phyloP scores from a whole-genome alignment of 2,888 invertebrate species.

The Laspeyria flexula region DNA sequence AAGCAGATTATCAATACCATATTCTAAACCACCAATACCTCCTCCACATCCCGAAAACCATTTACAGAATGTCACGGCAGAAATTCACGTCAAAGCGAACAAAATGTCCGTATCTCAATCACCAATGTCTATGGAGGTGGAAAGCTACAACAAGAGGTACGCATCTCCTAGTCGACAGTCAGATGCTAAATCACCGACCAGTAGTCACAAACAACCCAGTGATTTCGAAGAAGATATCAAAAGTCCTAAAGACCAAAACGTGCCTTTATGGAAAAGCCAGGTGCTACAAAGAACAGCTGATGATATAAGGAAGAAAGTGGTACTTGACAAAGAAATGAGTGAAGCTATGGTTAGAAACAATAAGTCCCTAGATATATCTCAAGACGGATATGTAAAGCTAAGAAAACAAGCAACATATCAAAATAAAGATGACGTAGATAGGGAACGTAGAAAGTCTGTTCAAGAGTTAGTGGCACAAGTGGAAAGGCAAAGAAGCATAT shows the following conservation, averaged over 20 bases:
- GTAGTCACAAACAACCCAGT: conserved; percentile 52
- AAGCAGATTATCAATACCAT: conserved; percentile 64
- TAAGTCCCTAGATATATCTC: conserved; percentile 77
- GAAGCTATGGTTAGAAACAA: conserved; percentile 62
- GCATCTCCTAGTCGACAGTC: conserved; percentile 69
- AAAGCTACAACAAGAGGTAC: conserved; percentile 65
- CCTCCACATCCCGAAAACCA: conserved; percentile 51
- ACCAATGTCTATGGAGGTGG: conserved; percentile 69
- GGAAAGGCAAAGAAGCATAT: conserved; percentile 79
- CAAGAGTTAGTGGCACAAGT: conserved; percentile 88
- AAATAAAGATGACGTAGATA: conserved; percentile 49
- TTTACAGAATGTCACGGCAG: conserved; percentile 75
- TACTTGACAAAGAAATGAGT: conserved; percentile 75
- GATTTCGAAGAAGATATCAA: conserved; percentile 62
- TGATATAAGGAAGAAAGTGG: conserved; percentile 73
- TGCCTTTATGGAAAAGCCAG: conserved; percentile 77
- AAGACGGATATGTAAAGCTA: conserved; percentile 81
- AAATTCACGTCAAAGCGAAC: conserved; percentile 79
- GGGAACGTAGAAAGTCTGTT: conserved; percentile 84
- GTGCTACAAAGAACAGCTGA: conserved; percentile 80
- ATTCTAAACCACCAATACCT: conserved; percentile 45
- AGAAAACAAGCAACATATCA: conserved; percentile 69
- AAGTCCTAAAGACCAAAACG: conserved; percentile 52
- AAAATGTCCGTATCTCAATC: conserved; percentile 74
- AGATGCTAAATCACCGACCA: conserved; percentile 66